phyloP scores from a whole-genome alignment of 2,797 vertebrate genomes.

The Toxotes lorentzi region DNA sequence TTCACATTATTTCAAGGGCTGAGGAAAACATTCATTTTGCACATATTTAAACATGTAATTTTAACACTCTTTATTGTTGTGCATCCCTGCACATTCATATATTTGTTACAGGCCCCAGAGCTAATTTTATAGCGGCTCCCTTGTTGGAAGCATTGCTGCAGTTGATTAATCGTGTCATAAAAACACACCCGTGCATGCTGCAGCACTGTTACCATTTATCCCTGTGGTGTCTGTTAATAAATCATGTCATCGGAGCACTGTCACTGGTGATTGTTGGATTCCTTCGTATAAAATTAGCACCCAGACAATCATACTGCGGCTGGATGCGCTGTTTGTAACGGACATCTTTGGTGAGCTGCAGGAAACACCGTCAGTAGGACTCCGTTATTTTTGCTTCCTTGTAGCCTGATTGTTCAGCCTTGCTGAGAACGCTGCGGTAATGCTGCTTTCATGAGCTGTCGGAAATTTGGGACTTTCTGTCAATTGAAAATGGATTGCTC shows the following conservation, averaged over 20 bases:
- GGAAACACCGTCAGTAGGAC: conserved; percentile 11
- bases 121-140: neutral
- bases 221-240: neutral
- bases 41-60: neutral
- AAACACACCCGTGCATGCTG: neutral
- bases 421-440: conserved; percentile 64
- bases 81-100: neutral
- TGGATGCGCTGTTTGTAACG: neutral
- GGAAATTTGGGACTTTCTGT: fast-evolving
- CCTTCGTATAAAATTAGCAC: neutral
- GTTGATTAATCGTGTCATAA: neutral
- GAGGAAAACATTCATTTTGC: neutral
- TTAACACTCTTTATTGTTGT: neutral
- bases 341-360: neutral
- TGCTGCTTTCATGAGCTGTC: conserved; percentile 14
- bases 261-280: neutral
- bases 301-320: neutral
- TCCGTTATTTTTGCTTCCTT: conserved; percentile 43
- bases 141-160: neutral
- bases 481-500: neutral
- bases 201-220: neutral
- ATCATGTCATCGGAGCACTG: neutral
- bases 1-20: neutral
- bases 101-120: neutral
- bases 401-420: conserved; percentile 3